phyloP scores from a whole-genome alignment of 2,888 invertebrate genomes.

The Agriopis leucophaearia region DNA sequence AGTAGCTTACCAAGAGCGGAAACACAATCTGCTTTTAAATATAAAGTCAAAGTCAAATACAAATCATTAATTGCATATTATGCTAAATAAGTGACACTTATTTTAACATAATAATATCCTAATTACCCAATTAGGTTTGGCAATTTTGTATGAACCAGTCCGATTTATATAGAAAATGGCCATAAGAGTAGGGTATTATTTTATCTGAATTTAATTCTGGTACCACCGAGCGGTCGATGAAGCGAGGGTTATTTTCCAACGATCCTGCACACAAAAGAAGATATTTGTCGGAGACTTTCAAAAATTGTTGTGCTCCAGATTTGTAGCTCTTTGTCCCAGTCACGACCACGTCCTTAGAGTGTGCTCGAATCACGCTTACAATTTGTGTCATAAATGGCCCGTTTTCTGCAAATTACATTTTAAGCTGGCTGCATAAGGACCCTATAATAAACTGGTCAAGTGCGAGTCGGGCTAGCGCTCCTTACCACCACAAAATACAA shows the following conservation, averaged over 20 bases:
- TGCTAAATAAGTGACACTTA: no score
- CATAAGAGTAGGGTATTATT: constrained; percentile 1
- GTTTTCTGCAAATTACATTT: constrained; percentile 23
- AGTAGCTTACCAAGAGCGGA: no score
- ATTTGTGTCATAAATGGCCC: constrained; percentile 46
- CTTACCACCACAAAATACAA: no score
- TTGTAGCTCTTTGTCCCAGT: constrained; percentile 70
- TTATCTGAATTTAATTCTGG: constrained; percentile 6
- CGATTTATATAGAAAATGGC: neutral
- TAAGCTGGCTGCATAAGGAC: neutral
- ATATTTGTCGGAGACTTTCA: constrained; percentile 60
- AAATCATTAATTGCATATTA: no score
- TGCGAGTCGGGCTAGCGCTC: no score
- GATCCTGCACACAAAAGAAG: constrained; percentile 50
- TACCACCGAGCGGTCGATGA: constrained; percentile 17
- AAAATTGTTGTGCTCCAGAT: constrained; percentile 70
- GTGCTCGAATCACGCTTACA: constrained; percentile 56
- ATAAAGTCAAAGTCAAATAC: no score
- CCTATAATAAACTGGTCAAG: neutral
- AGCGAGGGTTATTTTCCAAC: constrained; percentile 40
- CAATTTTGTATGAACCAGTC: no score
- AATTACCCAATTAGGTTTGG: no score
- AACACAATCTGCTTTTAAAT: no score
- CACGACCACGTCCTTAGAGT: constrained; percentile 65
- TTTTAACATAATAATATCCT: no score